phyloP scores from a whole-genome alignment of 1,140 invertebrate species.

The Leptoteleia sp. region DNA sequence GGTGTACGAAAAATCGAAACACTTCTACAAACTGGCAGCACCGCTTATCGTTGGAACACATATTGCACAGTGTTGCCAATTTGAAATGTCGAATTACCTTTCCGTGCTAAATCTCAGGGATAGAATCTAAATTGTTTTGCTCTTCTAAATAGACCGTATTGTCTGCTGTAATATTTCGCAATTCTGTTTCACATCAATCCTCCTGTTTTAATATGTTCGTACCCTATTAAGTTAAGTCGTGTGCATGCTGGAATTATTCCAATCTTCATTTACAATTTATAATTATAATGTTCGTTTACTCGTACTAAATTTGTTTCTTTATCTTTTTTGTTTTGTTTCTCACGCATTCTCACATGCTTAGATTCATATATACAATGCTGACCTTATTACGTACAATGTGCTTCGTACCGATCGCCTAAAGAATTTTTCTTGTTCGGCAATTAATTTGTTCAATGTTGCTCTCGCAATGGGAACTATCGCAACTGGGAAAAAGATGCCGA shows the following conservation, averaged over 20 bases:
- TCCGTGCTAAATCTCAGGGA: too few relatives aligned
- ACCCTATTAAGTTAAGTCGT: constrained; percentile 39
- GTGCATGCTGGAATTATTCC: constrained; percentile 69
- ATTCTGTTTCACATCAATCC: constrained; percentile 3
- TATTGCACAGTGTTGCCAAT: too few relatives aligned
- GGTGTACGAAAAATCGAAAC: too few relatives aligned
- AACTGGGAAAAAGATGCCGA: constrained; percentile 14
- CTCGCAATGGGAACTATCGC: constrained; percentile 16
- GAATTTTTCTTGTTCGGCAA: constrained; percentile 52
- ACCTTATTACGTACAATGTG: constrained; percentile 65
- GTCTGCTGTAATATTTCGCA: constrained; percentile 59
- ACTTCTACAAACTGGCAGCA: too few relatives aligned
- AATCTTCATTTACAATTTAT: constrained; percentile 63
- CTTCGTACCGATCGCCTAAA: constrained; percentile 60
- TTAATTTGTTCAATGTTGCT: constrained; percentile 55
- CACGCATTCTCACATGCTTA: constrained; percentile 61
- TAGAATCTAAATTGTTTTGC: too few relatives aligned
- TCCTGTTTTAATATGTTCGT: constrained; percentile 1
- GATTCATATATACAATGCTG: constrained; percentile 69
- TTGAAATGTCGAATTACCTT: too few relatives aligned
- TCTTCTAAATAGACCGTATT: constrained; percentile 65
- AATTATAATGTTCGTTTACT: constrained; percentile 62
- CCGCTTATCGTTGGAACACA: too few relatives aligned
- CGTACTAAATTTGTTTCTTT: constrained; percentile 42
- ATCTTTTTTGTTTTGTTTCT: constrained; percentile 21